These are phyloP conservation scores for Drosophila multiciliata DNA, from an alignment of 2,888 invertebrate species.

Conservation along the genomic window DNA sequence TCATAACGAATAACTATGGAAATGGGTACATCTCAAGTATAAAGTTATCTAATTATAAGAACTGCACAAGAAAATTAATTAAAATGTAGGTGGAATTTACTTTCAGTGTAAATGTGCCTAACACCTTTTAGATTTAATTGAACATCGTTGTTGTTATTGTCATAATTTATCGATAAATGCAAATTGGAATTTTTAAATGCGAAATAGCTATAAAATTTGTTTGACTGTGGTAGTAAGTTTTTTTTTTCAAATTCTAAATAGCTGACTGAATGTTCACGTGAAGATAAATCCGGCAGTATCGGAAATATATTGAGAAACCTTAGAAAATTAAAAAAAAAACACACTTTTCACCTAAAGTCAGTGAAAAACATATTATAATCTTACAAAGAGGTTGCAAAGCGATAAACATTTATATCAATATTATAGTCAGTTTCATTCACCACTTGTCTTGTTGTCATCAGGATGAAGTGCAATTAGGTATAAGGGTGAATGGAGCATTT, in stretches of 20 bases:
- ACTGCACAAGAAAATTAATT: background rate
- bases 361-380: background rate
- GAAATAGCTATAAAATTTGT: background rate
- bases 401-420: background rate
- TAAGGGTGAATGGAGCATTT: conserved; percentile 29
- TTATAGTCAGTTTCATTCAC: too few relatives aligned
- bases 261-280: background rate
- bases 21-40: background rate
- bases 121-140: background rate
- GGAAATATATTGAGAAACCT: background rate
- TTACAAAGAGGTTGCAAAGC: background rate
- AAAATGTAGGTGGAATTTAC: background rate
- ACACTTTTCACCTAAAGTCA: background rate
- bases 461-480: conserved; percentile 9
- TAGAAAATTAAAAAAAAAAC: background rate
- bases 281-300: background rate
- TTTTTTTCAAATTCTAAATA: background rate
- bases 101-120: background rate
- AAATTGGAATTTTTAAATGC: background rate
- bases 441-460: background rate
- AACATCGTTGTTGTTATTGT: background rate
- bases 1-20: background rate
- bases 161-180: background rate
- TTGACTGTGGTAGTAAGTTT: background rate
- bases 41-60: background rate